Base-by-base conservation (phyloP, 2,113 vertebrate genomes). In the Muntiacus muntjak region DNA sequence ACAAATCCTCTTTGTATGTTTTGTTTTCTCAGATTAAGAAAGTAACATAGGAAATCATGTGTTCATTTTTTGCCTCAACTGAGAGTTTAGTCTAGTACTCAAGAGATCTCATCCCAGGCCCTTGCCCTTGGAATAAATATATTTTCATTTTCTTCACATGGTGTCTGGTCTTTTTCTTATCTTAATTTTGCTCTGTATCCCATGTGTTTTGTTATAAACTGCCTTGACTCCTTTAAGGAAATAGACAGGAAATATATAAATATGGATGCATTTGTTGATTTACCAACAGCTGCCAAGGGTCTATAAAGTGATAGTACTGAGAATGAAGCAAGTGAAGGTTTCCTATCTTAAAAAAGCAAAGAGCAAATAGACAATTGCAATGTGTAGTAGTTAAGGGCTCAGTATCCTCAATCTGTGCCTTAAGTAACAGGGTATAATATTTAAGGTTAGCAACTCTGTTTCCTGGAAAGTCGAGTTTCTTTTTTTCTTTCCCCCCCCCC, bases 141-240 rank as follows among this genome's bases (percentile, higher is more conserved):
- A 33, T 89, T 91, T 82, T 67, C 54, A 92, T 79, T 94, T 95
- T 88, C 55, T 62, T 95, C 17, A 55, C 47, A 47, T 45, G 50
- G 5, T 93, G 3, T n/a, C 67, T 94, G 45, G 19, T 88, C 54
- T 94, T 96, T 88, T 95, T 40, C n/a, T 84, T 78, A 64, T n/a
- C 30, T 95, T 94, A 94, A 89, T 90, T 94, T 85, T 57, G 33
- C 23, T 92, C 25, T 58, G 15, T 55, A 82, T 95, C 74, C n/a
- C 12, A 30, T 91, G 25, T 79, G 54, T 92, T 88, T 95, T 94
- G 5, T 36, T 91, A 76, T 45, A 64, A 81, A 94, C 4, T 55
- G 25, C 33, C 52, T 91, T 58, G 14, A 88, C 55, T 87, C 26
- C 21, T 94, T 89, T 79, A 36, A 82, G 40, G 30, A 96, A 97